Conservation (phyloP, 2,113 vertebrate species). For the Bubo scandiacus region DNA sequence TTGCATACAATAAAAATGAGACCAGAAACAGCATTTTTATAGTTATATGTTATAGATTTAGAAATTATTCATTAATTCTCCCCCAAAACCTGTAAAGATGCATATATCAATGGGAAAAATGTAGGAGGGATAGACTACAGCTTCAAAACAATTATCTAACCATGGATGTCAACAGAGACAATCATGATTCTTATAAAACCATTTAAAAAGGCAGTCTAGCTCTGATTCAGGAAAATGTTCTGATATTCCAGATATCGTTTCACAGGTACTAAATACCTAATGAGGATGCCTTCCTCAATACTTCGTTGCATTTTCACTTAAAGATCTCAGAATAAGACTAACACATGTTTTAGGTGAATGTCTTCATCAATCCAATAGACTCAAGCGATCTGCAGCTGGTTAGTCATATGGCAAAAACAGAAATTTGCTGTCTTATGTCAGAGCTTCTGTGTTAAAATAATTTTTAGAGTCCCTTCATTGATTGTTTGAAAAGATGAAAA, state of each 20-base stretch:
- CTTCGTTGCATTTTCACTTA: background rate
- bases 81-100: background rate
- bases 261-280: background rate
- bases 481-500: background rate
- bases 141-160: conserved; percentile 2
- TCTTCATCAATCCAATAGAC: background rate
- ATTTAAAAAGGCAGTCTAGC: background rate
- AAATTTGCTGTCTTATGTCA: background rate
- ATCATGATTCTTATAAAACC: background rate
- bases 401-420: background rate
- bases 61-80: background rate
- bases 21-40: background rate
- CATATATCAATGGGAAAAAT: background rate
- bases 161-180: background rate
- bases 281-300: background rate
- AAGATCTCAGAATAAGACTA: background rate
- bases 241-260: background rate
- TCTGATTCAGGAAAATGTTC: background rate
- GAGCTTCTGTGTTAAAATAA: background rate
- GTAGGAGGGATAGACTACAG: background rate
- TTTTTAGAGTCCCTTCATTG: background rate
- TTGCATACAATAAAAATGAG: background rate
- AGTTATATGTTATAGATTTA: background rate
- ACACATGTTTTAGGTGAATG: background rate
- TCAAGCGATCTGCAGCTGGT: background rate